These are phyloP conservation scores for Colius striatus DNA, from an alignment of 2,113 vertebrate species.

Conservation along the genomic window DNA sequence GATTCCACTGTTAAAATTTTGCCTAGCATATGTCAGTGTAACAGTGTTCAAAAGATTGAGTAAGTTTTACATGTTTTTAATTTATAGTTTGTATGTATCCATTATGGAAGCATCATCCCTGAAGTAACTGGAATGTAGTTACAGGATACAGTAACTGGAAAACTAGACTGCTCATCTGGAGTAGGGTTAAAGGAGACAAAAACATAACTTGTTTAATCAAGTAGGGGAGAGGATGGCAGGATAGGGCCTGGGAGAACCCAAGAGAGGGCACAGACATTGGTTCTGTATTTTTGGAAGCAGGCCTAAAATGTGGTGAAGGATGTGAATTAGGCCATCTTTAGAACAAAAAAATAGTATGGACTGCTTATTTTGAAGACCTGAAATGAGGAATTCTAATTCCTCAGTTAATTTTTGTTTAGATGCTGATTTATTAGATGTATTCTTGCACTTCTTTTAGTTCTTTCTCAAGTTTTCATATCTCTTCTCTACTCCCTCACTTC, in stretches of 20 bases:
- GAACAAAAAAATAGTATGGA: not conserved
- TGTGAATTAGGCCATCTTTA: not conserved
- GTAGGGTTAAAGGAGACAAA: not conserved
- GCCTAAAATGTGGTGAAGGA: not conserved
- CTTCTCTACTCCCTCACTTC: not conserved
- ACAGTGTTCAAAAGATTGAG: not conserved
- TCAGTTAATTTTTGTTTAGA: not conserved
- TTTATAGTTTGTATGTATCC: not conserved
- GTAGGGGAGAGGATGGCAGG: not conserved
- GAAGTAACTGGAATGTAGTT: not conserved
- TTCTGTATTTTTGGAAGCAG: not conserved
- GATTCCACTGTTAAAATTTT: not conserved
- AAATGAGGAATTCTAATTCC: not conserved
- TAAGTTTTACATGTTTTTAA: not conserved
- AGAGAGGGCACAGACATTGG: fast-evolving
- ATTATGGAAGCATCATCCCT: not conserved
- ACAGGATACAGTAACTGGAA: not conserved
- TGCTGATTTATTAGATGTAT: not conserved
- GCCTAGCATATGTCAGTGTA: not conserved
- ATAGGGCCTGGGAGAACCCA: not conserved
- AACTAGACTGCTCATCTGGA: not conserved
- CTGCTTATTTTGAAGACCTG: not conserved
- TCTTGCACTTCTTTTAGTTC: not conserved
- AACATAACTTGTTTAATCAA: not conserved
- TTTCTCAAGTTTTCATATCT: not conserved